Evolutionary conservation across 2,797 vertebrate species (phyloP), one percentile per base, ranked within the genome.

Genomic region (Atherinosoma microstoma): DNA sequence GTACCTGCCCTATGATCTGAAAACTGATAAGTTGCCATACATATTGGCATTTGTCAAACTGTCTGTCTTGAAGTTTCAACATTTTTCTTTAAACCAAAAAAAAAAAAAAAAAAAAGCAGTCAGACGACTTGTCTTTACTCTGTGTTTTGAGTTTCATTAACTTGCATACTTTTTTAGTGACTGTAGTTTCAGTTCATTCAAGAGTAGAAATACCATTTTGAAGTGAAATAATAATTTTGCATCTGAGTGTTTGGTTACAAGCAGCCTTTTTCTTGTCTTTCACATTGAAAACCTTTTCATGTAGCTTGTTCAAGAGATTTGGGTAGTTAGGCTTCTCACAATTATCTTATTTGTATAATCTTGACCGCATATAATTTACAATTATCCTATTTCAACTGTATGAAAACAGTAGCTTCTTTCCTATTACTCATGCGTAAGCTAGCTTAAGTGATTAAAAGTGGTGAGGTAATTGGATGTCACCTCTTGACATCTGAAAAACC

Each of bases 161-260:
- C 27, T 58, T 45, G 29, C 22, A 32, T 56, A 29, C 30, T 67
- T 30, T 22, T 58, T 58, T 63, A 70, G 35, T 54, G 58, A 40
- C 7, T 45, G 5, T 40, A 54, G 53, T 36, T 20, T 13, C 4
- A 11, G 4, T 32, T 34, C 18, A 34, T 18, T 62, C 29, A 63
- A 35, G 2, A 27, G 18, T 63, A n/a, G 40, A 51, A 65, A 53
- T 1, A 18, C 11, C 20, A 22, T 32, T 36, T 35, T 20, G 34
- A 2, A 58, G 10, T 53, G 58, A 58, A 3, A 13, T 20, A 22
- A 6, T 8, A 7, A 2, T 64, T 29, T 60, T 20, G 47, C 20
- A 5, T 1, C 18, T 4, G 4, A 5, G 8, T 53, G 20, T 58
- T 49, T 59, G 13, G 18, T 64, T 42, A 56, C 42, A 54, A 38